Percentiles rank a stretch among this genome's conserved stretches.
phyloP scores from a whole-genome alignment of 2,888 invertebrate species.

The Gandaritis pyraliata region DNA sequence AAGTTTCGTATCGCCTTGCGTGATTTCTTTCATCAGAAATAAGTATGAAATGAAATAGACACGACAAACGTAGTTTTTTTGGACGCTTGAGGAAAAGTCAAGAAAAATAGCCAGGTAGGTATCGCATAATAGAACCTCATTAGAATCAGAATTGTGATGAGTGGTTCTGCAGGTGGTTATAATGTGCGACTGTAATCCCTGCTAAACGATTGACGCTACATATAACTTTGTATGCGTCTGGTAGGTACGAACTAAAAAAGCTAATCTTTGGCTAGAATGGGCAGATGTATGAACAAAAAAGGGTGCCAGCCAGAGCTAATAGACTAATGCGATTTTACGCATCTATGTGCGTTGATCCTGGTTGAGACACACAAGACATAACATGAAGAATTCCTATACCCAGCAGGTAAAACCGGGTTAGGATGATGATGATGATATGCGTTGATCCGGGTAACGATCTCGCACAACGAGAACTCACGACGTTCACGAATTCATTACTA shows the following conservation, averaged over 20 bases:
- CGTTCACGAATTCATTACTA: constrained; percentile 52
- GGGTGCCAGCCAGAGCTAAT: constrained; percentile 12
- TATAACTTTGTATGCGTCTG: too few species aligned
- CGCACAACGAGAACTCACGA: constrained; percentile 35
- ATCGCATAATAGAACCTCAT: background rate
- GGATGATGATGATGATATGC: too few species aligned
- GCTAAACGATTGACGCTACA: too few species aligned
- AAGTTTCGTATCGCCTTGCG: constrained; percentile 3
- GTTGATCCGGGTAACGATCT: constrained; percentile 39
- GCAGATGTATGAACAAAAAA: background rate
- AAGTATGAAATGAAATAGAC: constrained; percentile 2
- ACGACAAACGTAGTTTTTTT: too few species aligned
- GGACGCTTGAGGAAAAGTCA: background rate
- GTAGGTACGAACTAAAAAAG: too few species aligned
- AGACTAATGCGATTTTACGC: constrained; percentile 28
- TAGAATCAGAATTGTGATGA: background rate
- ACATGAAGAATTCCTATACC: too few species aligned
- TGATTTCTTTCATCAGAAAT: background rate
- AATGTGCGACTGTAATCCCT: background rate
- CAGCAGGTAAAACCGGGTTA: too few species aligned
- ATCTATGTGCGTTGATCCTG: constrained; percentile 36
- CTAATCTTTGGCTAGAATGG: background rate
- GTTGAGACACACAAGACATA: too few species aligned
- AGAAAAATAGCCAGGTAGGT: background rate
- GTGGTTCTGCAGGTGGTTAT: background rate